A percentile compares a stretch with the other conserved stretches of the same genome.
Conservation (phyloP, 2,113 vertebrate species). For the Salvelinus sp. region DNA sequence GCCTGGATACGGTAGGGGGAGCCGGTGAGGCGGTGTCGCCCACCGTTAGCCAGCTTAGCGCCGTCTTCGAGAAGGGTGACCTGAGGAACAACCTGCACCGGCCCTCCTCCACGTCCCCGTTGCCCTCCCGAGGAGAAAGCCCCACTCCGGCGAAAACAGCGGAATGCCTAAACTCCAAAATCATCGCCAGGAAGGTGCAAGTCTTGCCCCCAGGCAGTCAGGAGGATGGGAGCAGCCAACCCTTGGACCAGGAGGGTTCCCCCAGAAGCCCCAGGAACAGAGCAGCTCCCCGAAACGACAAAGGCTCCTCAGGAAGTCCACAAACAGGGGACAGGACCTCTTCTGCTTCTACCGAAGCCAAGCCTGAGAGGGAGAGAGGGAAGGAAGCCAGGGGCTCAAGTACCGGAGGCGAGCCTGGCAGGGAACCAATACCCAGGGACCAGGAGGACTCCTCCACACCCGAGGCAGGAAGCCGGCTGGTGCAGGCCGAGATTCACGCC, state of each 20-base stretch:
- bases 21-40: slow-evolving; percentile 87
- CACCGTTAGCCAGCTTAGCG: slow-evolving; percentile 94
- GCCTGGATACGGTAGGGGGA: slow-evolving; percentile 74
- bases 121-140: slow-evolving; percentile 40
- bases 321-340: slow-evolving; percentile 44
- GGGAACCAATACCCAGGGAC: slow-evolving; percentile 68
- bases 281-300: slow-evolving; percentile 5
- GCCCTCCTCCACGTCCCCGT: slow-evolving; percentile 65
- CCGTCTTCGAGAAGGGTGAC: slow-evolving; percentile 90
- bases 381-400: slow-evolving; percentile 47
- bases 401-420: slow-evolving; percentile 19
- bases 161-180: slow-evolving; percentile 63
- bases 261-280: slow-evolving; percentile 25
- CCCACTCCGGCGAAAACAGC: slow-evolving; percentile 58
- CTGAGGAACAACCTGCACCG: slow-evolving; percentile 83
- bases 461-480: slow-evolving; percentile 59
- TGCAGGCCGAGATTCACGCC: slow-evolving; percentile 74
- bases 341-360: slow-evolving; percentile 38
- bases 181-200: slow-evolving; percentile 73
- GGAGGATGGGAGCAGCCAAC: slow-evolving; percentile 3
- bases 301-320: slow-evolving; percentile 21
- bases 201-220: slow-evolving; percentile 20
- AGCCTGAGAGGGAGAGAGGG: slow-evolving; percentile 28
- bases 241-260: slow-evolving; percentile 12
- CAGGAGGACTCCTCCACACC: slow-evolving; percentile 57